Evolutionary conservation across 2,888 invertebrate species (phyloP).

Genomic region (Dichetophora obliterata): DNA sequence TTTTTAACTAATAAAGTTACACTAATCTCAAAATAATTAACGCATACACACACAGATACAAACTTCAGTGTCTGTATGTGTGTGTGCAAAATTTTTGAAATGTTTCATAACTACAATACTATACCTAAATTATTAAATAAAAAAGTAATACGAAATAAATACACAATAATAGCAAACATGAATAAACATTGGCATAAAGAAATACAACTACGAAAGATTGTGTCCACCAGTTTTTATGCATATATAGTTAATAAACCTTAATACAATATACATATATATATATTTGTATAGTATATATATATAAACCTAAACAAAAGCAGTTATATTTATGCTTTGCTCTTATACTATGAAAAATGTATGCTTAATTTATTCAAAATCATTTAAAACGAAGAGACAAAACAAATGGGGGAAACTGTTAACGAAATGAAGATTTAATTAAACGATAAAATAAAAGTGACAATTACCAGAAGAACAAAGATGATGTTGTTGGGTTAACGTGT

Average conservation of each 20-base stretch:
- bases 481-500: neutral
- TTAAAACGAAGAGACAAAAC: conserved; percentile 6
- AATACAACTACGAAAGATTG: neutral
- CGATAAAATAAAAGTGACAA: too few species aligned
- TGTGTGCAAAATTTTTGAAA: neutral
- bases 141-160: conserved; percentile 31
- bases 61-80: neutral
- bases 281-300: conserved; percentile 7
- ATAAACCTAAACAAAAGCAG: neutral
- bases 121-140: conserved; percentile 45
- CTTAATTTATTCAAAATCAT: conserved; percentile 19
- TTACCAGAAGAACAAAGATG: neutral
- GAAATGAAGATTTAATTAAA: too few species aligned
- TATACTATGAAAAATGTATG: conserved; percentile 24
- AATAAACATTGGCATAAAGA: neutral
- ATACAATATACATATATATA: neutral
- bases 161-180: conserved; percentile 27
- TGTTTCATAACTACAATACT: neutral
- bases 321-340: neutral
- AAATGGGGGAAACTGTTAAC: neutral
- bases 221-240: conserved; percentile 17
- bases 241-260: neutral
- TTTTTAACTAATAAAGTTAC: neutral
- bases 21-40: neutral
- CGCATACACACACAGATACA: neutral